Evolutionary conservation across 2,888 invertebrate species (phyloP), one percentile per base, ranked within the genome.

Genomic region (Therioaphis trifolii): DNA sequence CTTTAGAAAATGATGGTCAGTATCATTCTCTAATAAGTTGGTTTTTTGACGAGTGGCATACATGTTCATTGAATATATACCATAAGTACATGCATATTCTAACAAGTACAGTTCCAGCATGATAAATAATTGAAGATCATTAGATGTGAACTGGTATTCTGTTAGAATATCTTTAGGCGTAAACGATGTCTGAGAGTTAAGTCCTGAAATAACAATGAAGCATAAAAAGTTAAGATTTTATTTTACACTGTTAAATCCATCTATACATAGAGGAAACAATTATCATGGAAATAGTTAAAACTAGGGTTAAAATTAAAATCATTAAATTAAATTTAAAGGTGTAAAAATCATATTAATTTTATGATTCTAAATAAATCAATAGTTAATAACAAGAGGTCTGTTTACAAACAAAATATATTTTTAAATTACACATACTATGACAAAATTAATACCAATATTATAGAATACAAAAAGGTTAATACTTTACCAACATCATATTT

Each of bases 401-500:
- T 61, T 14, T 1, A 61, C 18, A 24, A 12, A 27, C 27, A 27
- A 12, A 24, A 61, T 27, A 27, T 4, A 15, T 27, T 40, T 11
- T 18, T 11, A 40, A 66, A 15, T 0, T 4, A 18, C 18, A 4
- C 1, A 21, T 68, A 40, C 0, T n/a, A 24, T 55, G n/a, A n/a
- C n/a, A 43, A 3, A 4, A 14, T 43, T 75, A 18, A 58, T 24
- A 69, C 55, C 49, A n/a, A n/a, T n/a, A n/a, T n/a, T n/a, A n/a
- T n/a, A n/a, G n/a, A n/a, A n/a, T n/a, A n/a, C n/a, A n/a, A n/a
- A n/a, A n/a, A n/a, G n/a, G n/a, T n/a, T n/a, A n/a, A n/a, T n/a
- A n/a, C n/a, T n/a, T n/a, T n/a, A 82, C 82, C 74, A n/a, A 74
- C 35, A 52, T 82, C 9, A 52, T 66, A 52, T 24, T 82, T 74